Percentiles rank a stretch among this genome's conserved stretches.
These are phyloP conservation scores for Pandemis corylana DNA, from an alignment of 2,888 invertebrate genomes.

Conservation along the genomic window DNA sequence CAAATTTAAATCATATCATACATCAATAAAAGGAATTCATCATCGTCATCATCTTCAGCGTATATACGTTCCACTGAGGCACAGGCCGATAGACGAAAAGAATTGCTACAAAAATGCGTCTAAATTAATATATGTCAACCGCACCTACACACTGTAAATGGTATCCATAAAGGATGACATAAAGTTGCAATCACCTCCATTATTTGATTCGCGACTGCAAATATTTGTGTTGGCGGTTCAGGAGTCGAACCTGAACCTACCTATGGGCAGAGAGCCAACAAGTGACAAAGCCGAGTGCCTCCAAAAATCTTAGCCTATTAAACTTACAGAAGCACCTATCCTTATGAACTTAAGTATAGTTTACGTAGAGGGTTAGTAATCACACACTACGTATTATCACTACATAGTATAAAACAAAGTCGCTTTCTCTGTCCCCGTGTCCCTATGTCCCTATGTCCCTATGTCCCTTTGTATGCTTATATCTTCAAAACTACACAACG, in stretches of 20 bases:
- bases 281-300: slow-evolving; percentile 18
- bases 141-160: background rate
- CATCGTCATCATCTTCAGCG: no score
- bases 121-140: slow-evolving; percentile 10
- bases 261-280: slow-evolving; percentile 38
- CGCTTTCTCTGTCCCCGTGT: no score
- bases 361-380: no score
- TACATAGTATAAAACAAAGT: no score
- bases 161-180: background rate
- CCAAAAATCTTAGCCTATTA: slow-evolving; percentile 34
- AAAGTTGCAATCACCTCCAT: slow-evolving; percentile 27
- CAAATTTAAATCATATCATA: background rate
- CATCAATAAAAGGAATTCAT: no score
- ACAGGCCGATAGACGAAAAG: background rate
- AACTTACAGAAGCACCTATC: slow-evolving; percentile 2
- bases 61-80: no score
- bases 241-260: slow-evolving; percentile 24
- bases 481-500: no score
- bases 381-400: no score
- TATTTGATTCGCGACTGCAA: slow-evolving; percentile 38
- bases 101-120: background rate
- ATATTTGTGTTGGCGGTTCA: slow-evolving; percentile 38
- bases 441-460: no score
- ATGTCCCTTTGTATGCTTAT: no score
- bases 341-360: no score